A percentile compares a stretch with the other conserved stretches of the same genome.
Evolutionary conservation across 1,140 invertebrate species (phyloP).

Genomic region (Dinoponera quadriceps): DNA sequence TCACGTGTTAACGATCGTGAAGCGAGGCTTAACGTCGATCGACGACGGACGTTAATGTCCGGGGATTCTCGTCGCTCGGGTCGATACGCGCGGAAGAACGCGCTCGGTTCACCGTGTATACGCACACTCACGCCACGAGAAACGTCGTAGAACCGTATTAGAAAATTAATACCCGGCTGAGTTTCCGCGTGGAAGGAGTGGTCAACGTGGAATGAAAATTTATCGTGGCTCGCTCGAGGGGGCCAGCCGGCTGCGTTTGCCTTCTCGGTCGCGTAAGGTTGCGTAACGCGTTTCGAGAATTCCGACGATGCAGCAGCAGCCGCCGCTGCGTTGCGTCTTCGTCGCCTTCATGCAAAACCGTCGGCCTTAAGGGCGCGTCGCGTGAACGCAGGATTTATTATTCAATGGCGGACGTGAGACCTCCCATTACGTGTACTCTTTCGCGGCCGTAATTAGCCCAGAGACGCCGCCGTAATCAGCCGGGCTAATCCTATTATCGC

Average conservation of each 20-base stretch:
- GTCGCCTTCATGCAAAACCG: not conserved
- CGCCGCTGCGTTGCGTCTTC: slow-evolving; percentile 3
- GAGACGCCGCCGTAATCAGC: slow-evolving; percentile 65
- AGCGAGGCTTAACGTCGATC: too few species aligned
- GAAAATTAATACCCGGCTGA: slow-evolving; percentile 74
- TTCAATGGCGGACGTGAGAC: slow-evolving; percentile 43
- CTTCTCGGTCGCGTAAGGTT: slow-evolving; percentile 49
- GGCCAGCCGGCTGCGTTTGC: slow-evolving; percentile 32
- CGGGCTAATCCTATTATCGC: slow-evolving; percentile 71
- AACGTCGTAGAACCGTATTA: slow-evolving; percentile 66
- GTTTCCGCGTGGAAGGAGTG: slow-evolving; percentile 76
- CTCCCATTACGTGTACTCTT: slow-evolving; percentile 71
- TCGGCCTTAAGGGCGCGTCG: slow-evolving; percentile 22
- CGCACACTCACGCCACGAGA: slow-evolving; percentile 33
- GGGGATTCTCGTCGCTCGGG: too few species aligned
- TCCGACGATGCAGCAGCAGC: slow-evolving; percentile 38
- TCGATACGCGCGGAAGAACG: not conserved
- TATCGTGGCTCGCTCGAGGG: slow-evolving; percentile 69
- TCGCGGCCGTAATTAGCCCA: slow-evolving; percentile 73
- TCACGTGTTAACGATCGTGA: too few species aligned
- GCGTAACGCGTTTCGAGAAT: slow-evolving; percentile 69
- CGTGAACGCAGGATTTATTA: slow-evolving; percentile 71
- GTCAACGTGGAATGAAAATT: slow-evolving; percentile 76
- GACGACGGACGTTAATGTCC: too few species aligned
- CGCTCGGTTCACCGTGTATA: slow-evolving; percentile 9